phyloP scores from a whole-genome alignment of 2,888 invertebrate species.

The Callyntrura guangdongensis region DNA sequence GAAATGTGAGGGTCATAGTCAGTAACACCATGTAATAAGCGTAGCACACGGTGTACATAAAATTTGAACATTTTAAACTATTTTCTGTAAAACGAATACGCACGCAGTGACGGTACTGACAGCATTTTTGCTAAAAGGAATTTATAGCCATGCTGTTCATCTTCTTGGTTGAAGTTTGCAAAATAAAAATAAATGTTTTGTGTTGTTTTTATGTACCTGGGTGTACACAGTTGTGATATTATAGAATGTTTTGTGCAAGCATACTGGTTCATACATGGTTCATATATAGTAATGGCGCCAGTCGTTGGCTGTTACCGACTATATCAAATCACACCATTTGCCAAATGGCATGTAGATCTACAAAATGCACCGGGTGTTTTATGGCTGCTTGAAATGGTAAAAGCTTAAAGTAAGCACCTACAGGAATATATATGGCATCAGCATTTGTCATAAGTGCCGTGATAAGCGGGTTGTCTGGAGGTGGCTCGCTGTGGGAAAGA shows the following conservation, averaged over 20 bases:
- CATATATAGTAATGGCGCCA: constrained; percentile 21
- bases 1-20: no score
- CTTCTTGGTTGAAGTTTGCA: no score
- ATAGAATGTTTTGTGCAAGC: not conserved
- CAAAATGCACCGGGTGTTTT: not conserved
- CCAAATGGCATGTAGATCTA: not conserved
- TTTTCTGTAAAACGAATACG: no score
- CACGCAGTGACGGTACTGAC: no score
- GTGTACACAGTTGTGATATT: not conserved
- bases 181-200: not conserved
- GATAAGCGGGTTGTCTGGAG: constrained; percentile 9
- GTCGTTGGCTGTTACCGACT: constrained; percentile 31
- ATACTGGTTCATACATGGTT: not conserved
- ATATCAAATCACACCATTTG: not conserved
- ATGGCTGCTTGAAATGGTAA: not conserved
- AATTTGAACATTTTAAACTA: no score
- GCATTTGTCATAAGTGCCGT: not conserved
- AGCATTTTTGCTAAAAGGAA: no score
- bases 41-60: no score
- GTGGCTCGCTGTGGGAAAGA: constrained; percentile 38
- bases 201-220: not conserved
- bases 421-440: constrained; percentile 13
- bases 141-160: no score
- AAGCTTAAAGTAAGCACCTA: not conserved
- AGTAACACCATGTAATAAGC: no score